Evolutionary conservation across 2,888 invertebrate species (phyloP).

Genomic region (Drosophila cognata): DNA sequence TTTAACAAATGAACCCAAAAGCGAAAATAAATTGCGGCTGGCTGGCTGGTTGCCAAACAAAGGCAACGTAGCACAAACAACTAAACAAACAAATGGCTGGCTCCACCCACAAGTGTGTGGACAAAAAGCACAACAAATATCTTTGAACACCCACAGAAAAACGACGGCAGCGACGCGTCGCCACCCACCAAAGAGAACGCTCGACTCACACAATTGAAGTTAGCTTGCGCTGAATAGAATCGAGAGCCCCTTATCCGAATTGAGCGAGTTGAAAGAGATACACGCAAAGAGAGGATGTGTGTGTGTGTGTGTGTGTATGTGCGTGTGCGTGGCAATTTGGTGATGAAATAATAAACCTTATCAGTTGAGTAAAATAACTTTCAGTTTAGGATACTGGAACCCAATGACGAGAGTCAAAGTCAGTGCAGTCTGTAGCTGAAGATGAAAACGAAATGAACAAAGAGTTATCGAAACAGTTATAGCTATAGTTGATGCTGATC

Average conservation of each 20-base stretch:
- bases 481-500: neutral
- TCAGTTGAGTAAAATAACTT: neutral
- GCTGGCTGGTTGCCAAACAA: conserved; percentile 12
- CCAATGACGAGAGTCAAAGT: neutral
- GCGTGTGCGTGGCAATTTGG: neutral
- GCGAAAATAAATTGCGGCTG: conserved; percentile 38
- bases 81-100: conserved; percentile 16
- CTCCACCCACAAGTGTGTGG: conserved; percentile 59
- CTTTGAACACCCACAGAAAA: conserved; percentile 27
- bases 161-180: conserved; percentile 27
- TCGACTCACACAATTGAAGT: neutral
- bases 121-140: conserved; percentile 13
- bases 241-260: conserved; percentile 4
- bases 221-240: conserved; percentile 27
- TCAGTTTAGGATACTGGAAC: neutral
- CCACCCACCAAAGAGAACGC: conserved; percentile 63
- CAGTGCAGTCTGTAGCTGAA: neutral
- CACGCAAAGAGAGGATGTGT: neutral
- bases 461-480: neutral
- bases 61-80: conserved; percentile 11
- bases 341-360: conserved; percentile 27
- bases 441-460: neutral
- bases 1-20: conserved; percentile 47
- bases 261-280: neutral
- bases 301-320: neutral